A percentile compares a stretch with the other conserved stretches of the same genome.
Evolutionary conservation across 2,888 invertebrate species (phyloP).

Genomic region (Lasioglossum marginatum): DNA sequence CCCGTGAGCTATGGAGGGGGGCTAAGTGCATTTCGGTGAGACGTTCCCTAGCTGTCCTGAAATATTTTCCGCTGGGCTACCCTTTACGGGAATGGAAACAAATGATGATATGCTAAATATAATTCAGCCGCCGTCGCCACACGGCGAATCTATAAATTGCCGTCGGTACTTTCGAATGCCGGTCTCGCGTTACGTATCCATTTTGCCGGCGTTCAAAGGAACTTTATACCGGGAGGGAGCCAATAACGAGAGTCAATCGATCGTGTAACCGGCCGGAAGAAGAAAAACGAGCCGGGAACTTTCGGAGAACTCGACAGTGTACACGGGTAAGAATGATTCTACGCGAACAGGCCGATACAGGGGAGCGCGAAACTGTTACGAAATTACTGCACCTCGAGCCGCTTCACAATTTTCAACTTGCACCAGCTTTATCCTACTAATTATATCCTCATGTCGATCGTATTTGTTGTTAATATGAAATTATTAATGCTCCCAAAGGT

Average conservation of each 20-base stretch:
- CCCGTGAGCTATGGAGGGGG: neutral
- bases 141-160: conserved; percentile 36
- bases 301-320: neutral
- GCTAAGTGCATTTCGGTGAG: conserved; percentile 10
- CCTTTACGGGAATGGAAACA: conserved; percentile 15
- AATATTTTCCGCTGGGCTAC: neutral
- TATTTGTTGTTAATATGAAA: too few species aligned
- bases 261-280: conserved; percentile 41
- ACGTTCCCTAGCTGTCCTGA: conserved; percentile 13
- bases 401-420: neutral
- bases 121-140: conserved; percentile 27
- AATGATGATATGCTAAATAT: conserved; percentile 36
- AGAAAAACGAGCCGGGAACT: conserved; percentile 12
- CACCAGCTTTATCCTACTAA: too few species aligned
- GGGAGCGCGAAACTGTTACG: neutral
- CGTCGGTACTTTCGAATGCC: conserved; percentile 6
- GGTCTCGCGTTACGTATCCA: conserved; percentile 27
- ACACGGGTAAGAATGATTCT: neutral
- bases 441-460: too few species aligned
- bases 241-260: conserved; percentile 48
- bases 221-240: conserved; percentile 17
- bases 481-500: too few species aligned
- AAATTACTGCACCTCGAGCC: neutral
- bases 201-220: conserved; percentile 23
- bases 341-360: too few species aligned